These are phyloP conservation scores for Fabriciana adippe DNA, from an alignment of 2,888 invertebrate species.

Conservation along the genomic window DNA sequence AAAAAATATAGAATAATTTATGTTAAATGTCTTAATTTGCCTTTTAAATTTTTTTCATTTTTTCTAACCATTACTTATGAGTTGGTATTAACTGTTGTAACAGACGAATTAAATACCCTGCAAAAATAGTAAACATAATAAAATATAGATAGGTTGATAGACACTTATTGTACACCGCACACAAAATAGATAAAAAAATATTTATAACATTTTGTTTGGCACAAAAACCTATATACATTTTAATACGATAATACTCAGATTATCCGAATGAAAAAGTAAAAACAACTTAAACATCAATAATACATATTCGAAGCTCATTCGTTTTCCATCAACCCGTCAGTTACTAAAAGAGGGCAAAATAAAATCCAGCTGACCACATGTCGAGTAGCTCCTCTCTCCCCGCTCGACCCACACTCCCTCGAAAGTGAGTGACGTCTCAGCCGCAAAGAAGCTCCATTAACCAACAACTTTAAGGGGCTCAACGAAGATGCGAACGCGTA, in stretches of 20 bases:
- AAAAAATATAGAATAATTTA: too few relatives aligned
- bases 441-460: slow-evolving; percentile 76
- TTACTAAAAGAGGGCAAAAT: slow-evolving; percentile 59
- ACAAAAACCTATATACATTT: neutral
- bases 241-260: too few relatives aligned
- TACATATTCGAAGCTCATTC: slow-evolving; percentile 54
- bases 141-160: too few relatives aligned
- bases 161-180: too few relatives aligned
- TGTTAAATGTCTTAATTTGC: too few relatives aligned
- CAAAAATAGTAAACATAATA: too few relatives aligned
- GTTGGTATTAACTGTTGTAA: too few relatives aligned
- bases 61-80: too few relatives aligned
- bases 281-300: slow-evolving; percentile 33
- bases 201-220: too few relatives aligned
- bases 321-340: slow-evolving; percentile 64
- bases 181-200: too few relatives aligned
- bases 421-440: slow-evolving; percentile 66
- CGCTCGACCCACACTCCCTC: slow-evolving; percentile 38
- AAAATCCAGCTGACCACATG: slow-evolving; percentile 59
- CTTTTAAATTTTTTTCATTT: too few relatives aligned
- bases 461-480: slow-evolving; percentile 76
- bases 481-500: slow-evolving; percentile 75
- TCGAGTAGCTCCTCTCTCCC: slow-evolving; percentile 30
- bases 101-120: too few relatives aligned
- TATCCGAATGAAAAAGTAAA: slow-evolving; percentile 27